phyloP scores from a whole-genome alignment of 2,797 vertebrate species.

The Gobio occitaniae region DNA sequence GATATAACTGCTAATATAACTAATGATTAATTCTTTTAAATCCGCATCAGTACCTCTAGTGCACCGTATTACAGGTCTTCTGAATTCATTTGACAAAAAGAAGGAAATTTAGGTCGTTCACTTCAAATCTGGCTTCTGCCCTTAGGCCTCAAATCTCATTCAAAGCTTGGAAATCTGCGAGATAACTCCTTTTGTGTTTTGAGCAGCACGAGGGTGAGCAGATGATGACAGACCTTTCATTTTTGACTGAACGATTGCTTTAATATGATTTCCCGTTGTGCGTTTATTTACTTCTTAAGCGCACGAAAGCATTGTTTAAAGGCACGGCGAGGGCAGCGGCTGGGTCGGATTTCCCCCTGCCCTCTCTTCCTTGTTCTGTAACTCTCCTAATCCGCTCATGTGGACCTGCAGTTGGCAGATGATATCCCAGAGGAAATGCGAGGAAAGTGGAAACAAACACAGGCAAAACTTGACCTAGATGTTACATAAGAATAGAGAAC shows the following conservation, averaged over 20 bases:
- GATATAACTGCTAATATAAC: not conserved
- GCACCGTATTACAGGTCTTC: not conserved
- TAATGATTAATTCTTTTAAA: not conserved
- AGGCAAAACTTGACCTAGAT: constrained; percentile 59
- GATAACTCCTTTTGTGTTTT: constrained; percentile 23
- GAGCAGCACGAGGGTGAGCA: not conserved
- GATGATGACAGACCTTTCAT: constrained; percentile 21
- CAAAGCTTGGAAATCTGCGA: not conserved
- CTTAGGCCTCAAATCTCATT: not conserved
- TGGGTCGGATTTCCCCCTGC: constrained; percentile 15
- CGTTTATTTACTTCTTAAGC: not conserved
- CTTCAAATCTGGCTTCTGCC: not conserved
- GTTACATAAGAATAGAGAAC: constrained; percentile 55
- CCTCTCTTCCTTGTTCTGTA: constrained; percentile 2
- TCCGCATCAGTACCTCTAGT: not conserved
- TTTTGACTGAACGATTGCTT: not conserved
- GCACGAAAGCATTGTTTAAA: not conserved
- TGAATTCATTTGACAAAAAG: not conserved
- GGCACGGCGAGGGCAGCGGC: not conserved
- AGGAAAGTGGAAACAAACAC: constrained; percentile 61
- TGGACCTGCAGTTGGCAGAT: constrained; percentile 54
- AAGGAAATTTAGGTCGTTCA: not conserved
- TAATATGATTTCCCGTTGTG: not conserved
- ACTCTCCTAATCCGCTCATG: constrained; percentile 40
- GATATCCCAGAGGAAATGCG: constrained; percentile 56